These are phyloP conservation scores for Gymnorhina tibicen DNA, from an alignment of 2,113 vertebrate species.

Conservation along the genomic window DNA sequence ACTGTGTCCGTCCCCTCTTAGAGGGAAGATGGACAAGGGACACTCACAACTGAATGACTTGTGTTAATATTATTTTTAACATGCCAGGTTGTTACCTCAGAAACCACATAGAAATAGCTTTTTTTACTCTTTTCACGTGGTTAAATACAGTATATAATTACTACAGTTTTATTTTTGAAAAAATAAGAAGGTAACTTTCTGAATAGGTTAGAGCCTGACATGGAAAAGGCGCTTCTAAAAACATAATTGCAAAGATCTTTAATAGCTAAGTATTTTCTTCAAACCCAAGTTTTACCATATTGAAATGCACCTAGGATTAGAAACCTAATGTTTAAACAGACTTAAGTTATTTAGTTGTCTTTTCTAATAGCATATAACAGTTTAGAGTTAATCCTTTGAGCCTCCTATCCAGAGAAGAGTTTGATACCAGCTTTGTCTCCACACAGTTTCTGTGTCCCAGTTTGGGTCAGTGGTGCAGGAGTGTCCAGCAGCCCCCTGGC, in stretches of 20 bases:
- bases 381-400: not conserved
- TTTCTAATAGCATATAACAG: not conserved
- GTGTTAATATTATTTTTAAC: slow-evolving; percentile 18
- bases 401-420: not conserved
- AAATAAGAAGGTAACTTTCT: not conserved
- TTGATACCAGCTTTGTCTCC: not conserved
- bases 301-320: slow-evolving; percentile 5
- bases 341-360: not conserved
- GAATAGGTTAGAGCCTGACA: not conserved
- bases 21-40: not conserved
- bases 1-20: not conserved
- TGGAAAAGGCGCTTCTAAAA: not conserved
- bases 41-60: not conserved
- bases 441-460: not conserved
- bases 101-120: slow-evolving; percentile 2
- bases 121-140: slow-evolving; percentile 27
- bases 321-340: not conserved
- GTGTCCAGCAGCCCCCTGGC: not conserved
- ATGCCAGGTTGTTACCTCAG: slow-evolving; percentile 59
- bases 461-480: not conserved
- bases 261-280: not conserved
- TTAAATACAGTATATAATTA: not conserved
- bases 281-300: not conserved
- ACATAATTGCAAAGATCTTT: not conserved
- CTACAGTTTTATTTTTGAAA: not conserved